Evolutionary conservation across 2,113 vertebrate species (phyloP).

Genomic region (Coracopsis vasa): DNA sequence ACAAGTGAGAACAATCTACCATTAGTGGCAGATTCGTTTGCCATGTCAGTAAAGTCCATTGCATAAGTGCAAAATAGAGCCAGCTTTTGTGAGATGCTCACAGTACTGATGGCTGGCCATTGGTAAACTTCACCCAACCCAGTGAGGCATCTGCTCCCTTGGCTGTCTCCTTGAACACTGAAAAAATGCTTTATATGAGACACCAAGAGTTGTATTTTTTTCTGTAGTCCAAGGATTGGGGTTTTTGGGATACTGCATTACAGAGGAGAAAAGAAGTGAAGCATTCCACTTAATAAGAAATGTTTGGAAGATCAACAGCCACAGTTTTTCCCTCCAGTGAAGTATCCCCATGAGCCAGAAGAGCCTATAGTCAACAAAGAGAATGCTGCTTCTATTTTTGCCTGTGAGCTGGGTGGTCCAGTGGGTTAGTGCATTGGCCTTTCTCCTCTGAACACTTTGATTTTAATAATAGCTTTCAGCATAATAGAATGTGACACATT

Average conservation of each 20-base stretch:
- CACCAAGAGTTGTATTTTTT: background rate
- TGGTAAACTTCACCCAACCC: background rate
- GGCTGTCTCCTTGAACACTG: background rate
- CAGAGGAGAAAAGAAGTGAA: background rate
- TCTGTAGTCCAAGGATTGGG: background rate
- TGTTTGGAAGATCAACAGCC: background rate
- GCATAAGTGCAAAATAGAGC: background rate
- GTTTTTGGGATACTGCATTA: background rate
- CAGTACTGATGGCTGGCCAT: background rate
- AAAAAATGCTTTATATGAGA: background rate
- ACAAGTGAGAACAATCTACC: background rate
- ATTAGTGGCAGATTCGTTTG: background rate
- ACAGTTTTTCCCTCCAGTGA: background rate
- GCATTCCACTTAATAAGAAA: background rate
- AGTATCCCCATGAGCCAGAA: background rate
- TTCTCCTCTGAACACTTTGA: background rate
- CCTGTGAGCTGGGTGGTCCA: background rate
- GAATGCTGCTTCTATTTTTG: background rate
- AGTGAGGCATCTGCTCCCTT: background rate
- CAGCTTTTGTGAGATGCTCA: background rate
- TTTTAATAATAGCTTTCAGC: conserved; percentile 5
- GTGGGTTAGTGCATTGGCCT: background rate
- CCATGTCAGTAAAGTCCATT: background rate
- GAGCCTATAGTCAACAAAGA: background rate
- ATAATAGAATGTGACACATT: background rate